phyloP scores from a whole-genome alignment of 2,797 vertebrate genomes.

The Lepus oiostolus region DNA sequence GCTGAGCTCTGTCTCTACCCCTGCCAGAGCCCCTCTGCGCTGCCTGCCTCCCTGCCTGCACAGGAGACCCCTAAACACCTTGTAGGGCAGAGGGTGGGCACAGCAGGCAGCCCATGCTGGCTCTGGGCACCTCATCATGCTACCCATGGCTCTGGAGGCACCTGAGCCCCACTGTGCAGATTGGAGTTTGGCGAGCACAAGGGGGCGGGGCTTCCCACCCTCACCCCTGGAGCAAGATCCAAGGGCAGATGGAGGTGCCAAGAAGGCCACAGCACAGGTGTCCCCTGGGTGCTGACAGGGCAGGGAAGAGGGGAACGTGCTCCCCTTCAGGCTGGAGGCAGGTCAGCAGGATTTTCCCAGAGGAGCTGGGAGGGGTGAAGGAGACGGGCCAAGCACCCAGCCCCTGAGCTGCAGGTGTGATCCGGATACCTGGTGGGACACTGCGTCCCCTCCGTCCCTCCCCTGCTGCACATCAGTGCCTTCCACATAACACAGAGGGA shows the following conservation, averaged over 20 bases:
- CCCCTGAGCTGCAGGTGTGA: too few species aligned
- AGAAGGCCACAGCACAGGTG: background rate
- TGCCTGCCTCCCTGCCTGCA: too few species aligned
- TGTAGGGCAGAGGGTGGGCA: accelerated
- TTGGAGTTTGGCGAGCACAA: background rate
- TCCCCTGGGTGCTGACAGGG: background rate
- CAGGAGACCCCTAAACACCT: accelerated
- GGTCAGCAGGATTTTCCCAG: background rate
- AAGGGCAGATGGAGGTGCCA: background rate
- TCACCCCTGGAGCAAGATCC: accelerated
- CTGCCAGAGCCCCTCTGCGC: accelerated
- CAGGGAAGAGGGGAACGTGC: accelerated
- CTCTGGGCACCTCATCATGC: background rate
- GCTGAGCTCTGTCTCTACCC: background rate
- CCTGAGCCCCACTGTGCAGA: background rate
- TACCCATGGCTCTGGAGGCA: accelerated
- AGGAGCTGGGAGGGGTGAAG: accelerated
- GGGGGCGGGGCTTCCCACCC: background rate
- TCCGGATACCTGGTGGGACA: background rate
- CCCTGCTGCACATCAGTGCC: accelerated
- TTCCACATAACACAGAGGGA: background rate
- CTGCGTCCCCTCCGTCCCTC: accelerated
- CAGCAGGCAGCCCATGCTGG: accelerated
- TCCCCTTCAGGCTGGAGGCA: background rate
- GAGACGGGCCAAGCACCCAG: too few species aligned